Base-by-base conservation (phyloP, 2,113 vertebrate species). In the Carassius carassius region DNA sequence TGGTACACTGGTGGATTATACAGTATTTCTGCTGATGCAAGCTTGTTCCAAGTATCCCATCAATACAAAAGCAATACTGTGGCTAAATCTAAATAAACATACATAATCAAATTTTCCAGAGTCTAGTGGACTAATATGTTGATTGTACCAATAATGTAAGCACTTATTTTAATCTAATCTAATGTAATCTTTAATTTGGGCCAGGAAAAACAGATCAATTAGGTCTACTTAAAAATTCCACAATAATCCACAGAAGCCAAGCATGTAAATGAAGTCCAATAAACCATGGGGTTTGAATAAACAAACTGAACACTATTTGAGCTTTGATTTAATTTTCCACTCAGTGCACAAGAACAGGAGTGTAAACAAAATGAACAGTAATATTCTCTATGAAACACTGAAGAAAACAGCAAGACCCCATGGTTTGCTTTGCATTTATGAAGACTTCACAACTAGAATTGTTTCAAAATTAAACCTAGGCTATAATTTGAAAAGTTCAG, bases 291-390 rank as follows among this genome's bases (percentile, higher is more conserved):
- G 29, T 29, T 1, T 12, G 5, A 5, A 49, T 49, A 47, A 76
- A 54, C 11, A 76, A 54, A 16, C 16, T 5, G 23, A 23, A 76
- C 1, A n/a, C 37, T 73, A 74, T 74, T n/a, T 16, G n/a, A 25
- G 41, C 5, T 74, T 74, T 74, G 72, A 74, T 74, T 74, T 25
- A 25, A 74, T 74, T 47, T 49, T 23, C 72, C 44, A 13, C 72
- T 49, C 41, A 47, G n/a, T 74, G 37, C 44, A 74, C 72, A 74
- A 49, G 44, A 44, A 74, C 72, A 49, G 21, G 21, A 49, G 72
- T 25, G 21, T 49, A 8, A 74, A 49, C 72, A 47, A 23, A 69
- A 32, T 3, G 6, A 67, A 67, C 29, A 9, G 63, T 32, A 16
- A 35, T 16, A 35, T 69, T 69, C 29, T 35, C 7, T 29, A 67